Base-by-base conservation (phyloP, 2,797 vertebrate genomes). In the Pseudochirops cupreus region DNA sequence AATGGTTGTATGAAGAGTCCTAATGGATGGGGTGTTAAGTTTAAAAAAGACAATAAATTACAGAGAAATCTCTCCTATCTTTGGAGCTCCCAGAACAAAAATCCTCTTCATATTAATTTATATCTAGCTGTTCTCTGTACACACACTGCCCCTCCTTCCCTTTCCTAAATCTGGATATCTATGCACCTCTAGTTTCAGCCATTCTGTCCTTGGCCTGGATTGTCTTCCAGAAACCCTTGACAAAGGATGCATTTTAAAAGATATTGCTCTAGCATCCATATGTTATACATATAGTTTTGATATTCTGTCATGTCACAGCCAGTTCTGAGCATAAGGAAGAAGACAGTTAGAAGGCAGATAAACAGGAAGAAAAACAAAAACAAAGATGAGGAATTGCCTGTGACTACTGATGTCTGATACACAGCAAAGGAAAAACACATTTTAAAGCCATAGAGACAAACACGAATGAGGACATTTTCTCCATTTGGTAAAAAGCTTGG, bases 241-340 rank as follows among this genome's bases (percentile, higher is more conserved):
- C 54, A 96, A 93, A n/a, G 96, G 46, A 95, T 95, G 21, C 5
- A 4, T 92, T 98, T 97, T 97, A 95, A 97, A 98, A 98, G 91
- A 93, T 31, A 94, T 21, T 54, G n/a, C 56, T 67, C 55, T 4
- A 39, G 11, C 93, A 94, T 97, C 59, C 95, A 92, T 95, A 39
- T 90, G 97, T 94, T 93, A 91, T 96, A 95, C 74, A 46, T 96
- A 95, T 92, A 56, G 16, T 92, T 96, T 52, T 54, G 96, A 33
- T 92, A 91, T 91, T 90, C 92, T 96, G 92, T 92, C 33, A 95
- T 89, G 91, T 39, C 93, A 57, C 21, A 93, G 92, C 95, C 67
- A 82, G 91, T 94, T 93, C 31, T 94, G 91, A 39, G 82, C 52
- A 54, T 56, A 90, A 24, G 82, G 56, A 39, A 95, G 94, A 56